phyloP scores from a whole-genome alignment of 2,888 invertebrate genomes.

The Agriopis aurantiaria region DNA sequence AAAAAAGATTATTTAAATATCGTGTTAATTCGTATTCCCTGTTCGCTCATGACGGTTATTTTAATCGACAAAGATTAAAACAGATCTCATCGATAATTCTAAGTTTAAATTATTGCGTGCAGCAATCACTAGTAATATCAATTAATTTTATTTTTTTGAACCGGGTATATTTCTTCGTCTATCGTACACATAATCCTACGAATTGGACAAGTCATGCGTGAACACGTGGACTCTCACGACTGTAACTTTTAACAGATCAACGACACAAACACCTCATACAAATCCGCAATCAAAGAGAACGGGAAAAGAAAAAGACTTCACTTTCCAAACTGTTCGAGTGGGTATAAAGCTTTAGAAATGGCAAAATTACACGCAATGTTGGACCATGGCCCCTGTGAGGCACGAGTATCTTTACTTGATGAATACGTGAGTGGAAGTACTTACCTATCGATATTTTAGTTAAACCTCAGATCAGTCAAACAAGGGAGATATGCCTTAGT shows the following conservation, averaged over 20 bases:
- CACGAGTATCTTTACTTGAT: not conserved
- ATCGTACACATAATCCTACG: slow-evolving; percentile 5
- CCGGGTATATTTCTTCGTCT: not conserved
- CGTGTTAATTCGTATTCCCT: too few relatives aligned
- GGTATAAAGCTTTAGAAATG: slow-evolving; percentile 26
- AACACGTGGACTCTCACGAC: slow-evolving; percentile 16
- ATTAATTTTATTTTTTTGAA: not conserved
- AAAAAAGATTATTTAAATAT: too few relatives aligned
- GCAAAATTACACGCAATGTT: slow-evolving; percentile 30
- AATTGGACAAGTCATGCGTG: slow-evolving; percentile 11
- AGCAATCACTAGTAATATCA: too few relatives aligned
- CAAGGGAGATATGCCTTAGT: too few relatives aligned
- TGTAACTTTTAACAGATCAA: slow-evolving; percentile 15
- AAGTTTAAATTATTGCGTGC: too few relatives aligned
- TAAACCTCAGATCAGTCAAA: too few relatives aligned
- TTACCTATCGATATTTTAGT: not conserved
- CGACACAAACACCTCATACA: slow-evolving; percentile 21
- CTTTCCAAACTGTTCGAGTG: slow-evolving; percentile 45
- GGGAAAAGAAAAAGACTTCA: slow-evolving; percentile 39
- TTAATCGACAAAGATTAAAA: too few relatives aligned
- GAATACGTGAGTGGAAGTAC: not conserved
- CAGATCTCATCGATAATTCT: too few relatives aligned
- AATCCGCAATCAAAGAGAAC: slow-evolving; percentile 41
- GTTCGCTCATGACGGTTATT: too few relatives aligned
- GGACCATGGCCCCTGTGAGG: not conserved